Percentiles rank a stretch among this genome's conserved stretches.
These are phyloP conservation scores for Andinoacara biseriatus DNA, from an alignment of 2,113 vertebrate species.

Conservation along the genomic window DNA sequence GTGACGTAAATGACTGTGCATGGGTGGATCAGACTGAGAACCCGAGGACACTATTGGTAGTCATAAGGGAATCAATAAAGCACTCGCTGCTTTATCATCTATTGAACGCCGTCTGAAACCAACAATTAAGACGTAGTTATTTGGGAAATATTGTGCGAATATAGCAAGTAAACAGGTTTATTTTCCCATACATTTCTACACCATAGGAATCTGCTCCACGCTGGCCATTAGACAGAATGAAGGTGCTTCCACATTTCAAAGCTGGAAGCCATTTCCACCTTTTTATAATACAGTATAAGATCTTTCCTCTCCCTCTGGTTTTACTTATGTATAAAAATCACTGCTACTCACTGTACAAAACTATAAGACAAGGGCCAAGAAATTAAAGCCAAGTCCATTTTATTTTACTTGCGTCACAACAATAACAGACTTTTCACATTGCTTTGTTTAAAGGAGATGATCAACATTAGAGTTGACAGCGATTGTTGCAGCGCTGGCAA, in stretches of 20 bases:
- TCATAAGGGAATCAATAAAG: no score
- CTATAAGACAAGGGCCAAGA: neutral
- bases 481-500: conserved; percentile 15
- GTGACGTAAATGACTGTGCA: no score
- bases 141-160: neutral
- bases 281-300: neutral
- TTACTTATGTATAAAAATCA: neutral
- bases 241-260: neutral
- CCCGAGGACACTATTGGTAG: no score
- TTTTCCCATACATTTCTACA: neutral
- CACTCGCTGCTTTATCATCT: no score
- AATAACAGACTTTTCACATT: neutral
- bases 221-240: neutral
- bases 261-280: neutral
- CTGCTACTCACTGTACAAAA: neutral
- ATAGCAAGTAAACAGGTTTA: fast-evolving
- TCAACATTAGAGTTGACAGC: conserved; percentile 12
- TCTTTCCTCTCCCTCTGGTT: neutral
- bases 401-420: neutral
- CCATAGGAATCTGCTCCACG: neutral
- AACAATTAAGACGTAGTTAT: neutral
- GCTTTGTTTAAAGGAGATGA: neutral
- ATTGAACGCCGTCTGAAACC: no score
- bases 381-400: neutral
- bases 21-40: no score